phyloP scores from a whole-genome alignment of 2,888 invertebrate species.

The Gymnocheta viridis region DNA sequence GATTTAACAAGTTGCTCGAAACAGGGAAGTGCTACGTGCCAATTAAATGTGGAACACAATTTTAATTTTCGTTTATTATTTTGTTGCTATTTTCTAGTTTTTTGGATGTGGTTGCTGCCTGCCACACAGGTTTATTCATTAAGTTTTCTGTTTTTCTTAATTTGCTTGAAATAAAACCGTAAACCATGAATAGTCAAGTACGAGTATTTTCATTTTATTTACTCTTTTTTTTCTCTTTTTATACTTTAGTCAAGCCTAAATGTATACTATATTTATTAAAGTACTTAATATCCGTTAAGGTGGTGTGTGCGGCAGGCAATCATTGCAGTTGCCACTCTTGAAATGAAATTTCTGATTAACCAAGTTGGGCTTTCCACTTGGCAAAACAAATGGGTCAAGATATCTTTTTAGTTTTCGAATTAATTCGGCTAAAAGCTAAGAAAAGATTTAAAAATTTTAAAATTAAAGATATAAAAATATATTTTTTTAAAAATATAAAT shows the following conservation, averaged over 20 bases:
- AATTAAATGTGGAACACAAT: background rate
- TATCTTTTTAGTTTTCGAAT: constrained; percentile 2
- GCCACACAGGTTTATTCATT: constrained; percentile 5
- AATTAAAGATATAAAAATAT: background rate
- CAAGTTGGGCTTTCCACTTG: constrained; percentile 25
- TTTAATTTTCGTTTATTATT: background rate
- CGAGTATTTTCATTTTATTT: background rate
- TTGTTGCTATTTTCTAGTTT: background rate
- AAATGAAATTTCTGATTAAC: constrained; percentile 49
- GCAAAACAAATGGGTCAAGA: constrained; percentile 24
- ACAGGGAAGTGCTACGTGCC: background rate
- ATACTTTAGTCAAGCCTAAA: background rate
- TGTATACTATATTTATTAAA: constrained; percentile 17
- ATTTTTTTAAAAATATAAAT: too few species aligned
- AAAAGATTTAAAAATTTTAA: background rate
- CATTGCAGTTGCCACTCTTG: constrained; percentile 13
- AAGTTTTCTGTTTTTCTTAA: constrained; percentile 15
- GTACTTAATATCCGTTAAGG: background rate
- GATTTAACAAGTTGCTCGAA: constrained; percentile 53
- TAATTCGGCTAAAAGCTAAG: background rate
- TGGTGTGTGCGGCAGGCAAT: background rate
- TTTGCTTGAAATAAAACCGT: constrained; percentile 9
- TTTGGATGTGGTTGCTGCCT: background rate
- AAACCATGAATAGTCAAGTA: constrained; percentile 9
- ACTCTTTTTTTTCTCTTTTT: background rate